A percentile compares a stretch with the other conserved stretches of the same genome.
Conservation (phyloP, 2,797 vertebrate genomes). For the Sarcoramphus papa region DNA sequence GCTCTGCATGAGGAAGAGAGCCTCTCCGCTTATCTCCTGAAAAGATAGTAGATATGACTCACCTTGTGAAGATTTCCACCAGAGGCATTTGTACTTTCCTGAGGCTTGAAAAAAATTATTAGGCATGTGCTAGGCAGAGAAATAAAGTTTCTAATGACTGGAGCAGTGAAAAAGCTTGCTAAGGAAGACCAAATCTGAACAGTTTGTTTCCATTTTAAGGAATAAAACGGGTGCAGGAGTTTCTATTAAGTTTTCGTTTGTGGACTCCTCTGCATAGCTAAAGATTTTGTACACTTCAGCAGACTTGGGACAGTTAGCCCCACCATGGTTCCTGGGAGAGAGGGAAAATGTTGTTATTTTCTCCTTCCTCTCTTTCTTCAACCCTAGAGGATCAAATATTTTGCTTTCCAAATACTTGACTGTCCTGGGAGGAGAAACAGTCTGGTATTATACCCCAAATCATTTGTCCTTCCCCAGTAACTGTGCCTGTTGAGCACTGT, state of each 20-base stretch:
- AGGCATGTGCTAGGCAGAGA: neutral
- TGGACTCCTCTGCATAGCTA: neutral
- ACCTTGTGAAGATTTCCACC: neutral
- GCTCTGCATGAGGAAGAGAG: neutral
- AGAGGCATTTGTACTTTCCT: neutral
- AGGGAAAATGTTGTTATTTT: neutral
- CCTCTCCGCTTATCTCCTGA: neutral
- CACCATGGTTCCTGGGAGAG: neutral
- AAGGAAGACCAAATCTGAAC: neutral
- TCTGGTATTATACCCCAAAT: neutral
- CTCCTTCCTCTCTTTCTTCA: neutral
- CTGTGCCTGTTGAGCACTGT: neutral
- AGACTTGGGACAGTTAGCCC: neutral
- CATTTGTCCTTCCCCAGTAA: neutral
- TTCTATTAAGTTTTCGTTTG: neutral
- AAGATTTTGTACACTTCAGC: neutral
- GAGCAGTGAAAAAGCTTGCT: neutral
- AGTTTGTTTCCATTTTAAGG: neutral
- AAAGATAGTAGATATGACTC: neutral
- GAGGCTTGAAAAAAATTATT: neutral
- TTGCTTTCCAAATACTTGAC: neutral
- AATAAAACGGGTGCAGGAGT: neutral
- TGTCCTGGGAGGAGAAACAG: neutral
- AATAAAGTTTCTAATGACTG: neutral
- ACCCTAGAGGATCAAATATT: neutral